Evolutionary conservation across 2,888 invertebrate genomes (phyloP).

Genomic region (Glaucopsyche alexis): DNA sequence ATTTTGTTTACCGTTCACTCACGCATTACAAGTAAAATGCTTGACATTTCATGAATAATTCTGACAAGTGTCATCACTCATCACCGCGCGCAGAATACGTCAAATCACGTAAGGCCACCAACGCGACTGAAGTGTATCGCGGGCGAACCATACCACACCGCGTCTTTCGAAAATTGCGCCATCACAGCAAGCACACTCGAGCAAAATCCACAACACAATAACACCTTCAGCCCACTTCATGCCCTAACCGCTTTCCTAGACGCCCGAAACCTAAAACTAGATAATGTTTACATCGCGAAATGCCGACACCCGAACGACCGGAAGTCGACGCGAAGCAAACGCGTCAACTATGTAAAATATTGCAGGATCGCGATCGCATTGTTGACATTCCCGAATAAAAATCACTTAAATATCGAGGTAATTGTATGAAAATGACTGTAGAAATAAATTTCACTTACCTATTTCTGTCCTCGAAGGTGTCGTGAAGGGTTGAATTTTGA

Average conservation of each 20-base stretch:
- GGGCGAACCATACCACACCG: slow-evolving; percentile 79
- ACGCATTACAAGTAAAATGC: slow-evolving; percentile 71
- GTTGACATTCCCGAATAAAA: slow-evolving; percentile 85
- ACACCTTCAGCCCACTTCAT: slow-evolving; percentile 78
- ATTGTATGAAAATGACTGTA: slow-evolving; percentile 82
- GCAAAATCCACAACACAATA: slow-evolving; percentile 79
- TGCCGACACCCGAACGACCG: slow-evolving; percentile 78
- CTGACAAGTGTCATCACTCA: slow-evolving; percentile 79
- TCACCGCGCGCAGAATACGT: slow-evolving; percentile 78
- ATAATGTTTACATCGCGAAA: slow-evolving; percentile 80
- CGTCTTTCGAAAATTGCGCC: slow-evolving; percentile 82
- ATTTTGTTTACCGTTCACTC: slow-evolving; percentile 73
- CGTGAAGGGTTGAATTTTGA: slow-evolving; percentile 84
- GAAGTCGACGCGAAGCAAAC: slow-evolving; percentile 83
- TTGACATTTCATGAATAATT: slow-evolving; percentile 78
- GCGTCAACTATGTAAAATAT: slow-evolving; percentile 89
- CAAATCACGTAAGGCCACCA: slow-evolving; percentile 79
- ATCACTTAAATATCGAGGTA: slow-evolving; percentile 80
- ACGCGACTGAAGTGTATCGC: slow-evolving; percentile 81
- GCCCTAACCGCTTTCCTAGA: slow-evolving; percentile 69
- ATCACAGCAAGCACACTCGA: slow-evolving; percentile 78
- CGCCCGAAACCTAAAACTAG: slow-evolving; percentile 71
- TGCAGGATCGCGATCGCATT: slow-evolving; percentile 88
- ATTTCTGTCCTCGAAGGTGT: slow-evolving; percentile 82
- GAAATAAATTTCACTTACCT: slow-evolving; percentile 85